Evolutionary conservation across 2,113 vertebrate species (phyloP).

Genomic region (Chaetodon trifascialis): DNA sequence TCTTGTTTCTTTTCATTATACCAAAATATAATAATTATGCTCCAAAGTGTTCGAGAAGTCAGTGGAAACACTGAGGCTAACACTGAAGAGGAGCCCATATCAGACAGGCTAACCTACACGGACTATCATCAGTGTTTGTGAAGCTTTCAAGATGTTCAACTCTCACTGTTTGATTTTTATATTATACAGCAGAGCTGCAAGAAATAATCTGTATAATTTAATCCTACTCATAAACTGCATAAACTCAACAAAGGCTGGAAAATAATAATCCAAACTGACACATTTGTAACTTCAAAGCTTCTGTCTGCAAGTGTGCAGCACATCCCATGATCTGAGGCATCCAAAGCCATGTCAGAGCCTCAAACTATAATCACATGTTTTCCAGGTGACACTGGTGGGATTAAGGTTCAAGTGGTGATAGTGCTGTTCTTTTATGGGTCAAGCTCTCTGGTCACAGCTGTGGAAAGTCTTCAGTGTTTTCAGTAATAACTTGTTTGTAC

Average conservation of each 20-base stretch:
- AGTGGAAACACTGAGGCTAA: slow-evolving; percentile 32
- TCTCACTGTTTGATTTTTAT: background rate
- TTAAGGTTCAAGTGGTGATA: slow-evolving; percentile 40
- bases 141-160: background rate
- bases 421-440: slow-evolving; percentile 21
- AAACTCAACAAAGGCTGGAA: background rate
- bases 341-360: slow-evolving; percentile 35
- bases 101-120: background rate
- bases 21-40: slow-evolving; percentile 57
- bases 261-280: slow-evolving; percentile 34
- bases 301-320: slow-evolving; percentile 7
- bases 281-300: slow-evolving; percentile 59
- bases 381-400: slow-evolving; percentile 44
- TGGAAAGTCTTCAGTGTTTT: background rate
- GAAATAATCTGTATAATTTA: background rate
- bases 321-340: slow-evolving; percentile 62
- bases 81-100: slow-evolving; percentile 6
- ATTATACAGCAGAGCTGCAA: background rate
- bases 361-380: slow-evolving; percentile 53
- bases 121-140: background rate
- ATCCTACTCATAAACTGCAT: background rate
- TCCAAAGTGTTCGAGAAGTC: slow-evolving; percentile 31
- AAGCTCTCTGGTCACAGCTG: background rate
- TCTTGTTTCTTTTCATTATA: slow-evolving; percentile 65
- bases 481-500: background rate